Conservation (phyloP, 2,888 invertebrate species). For the Globia sparganii region DNA sequence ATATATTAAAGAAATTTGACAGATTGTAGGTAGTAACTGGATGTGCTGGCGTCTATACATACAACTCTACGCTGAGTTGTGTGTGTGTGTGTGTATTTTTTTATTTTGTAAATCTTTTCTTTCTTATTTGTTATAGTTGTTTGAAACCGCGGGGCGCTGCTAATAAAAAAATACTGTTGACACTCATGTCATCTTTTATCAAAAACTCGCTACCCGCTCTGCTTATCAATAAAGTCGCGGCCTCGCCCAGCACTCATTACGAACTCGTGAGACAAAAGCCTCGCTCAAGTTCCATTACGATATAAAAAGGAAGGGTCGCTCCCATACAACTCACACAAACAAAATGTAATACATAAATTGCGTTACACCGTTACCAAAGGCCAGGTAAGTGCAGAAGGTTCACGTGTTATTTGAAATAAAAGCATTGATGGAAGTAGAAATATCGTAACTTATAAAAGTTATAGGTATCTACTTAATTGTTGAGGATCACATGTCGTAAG, state of each 20-base stretch:
- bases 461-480: neutral
- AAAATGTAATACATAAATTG: constrained; percentile 63
- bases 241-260: constrained; percentile 69
- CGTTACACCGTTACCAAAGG: constrained; percentile 42
- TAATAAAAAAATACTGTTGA: neutral
- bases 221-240: neutral
- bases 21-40: too few relatives aligned
- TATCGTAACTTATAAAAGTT: neutral
- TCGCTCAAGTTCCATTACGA: constrained; percentile 72
- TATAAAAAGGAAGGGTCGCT: constrained; percentile 71
- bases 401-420: neutral
- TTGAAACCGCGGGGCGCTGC: too few relatives aligned
- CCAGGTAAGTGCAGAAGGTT: constrained; percentile 20
- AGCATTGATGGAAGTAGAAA: neutral
- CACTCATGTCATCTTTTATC: too few relatives aligned
- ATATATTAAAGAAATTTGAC: too few relatives aligned
- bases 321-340: constrained; percentile 59
- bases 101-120: too few relatives aligned
- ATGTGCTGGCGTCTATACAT: too few relatives aligned
- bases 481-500: neutral
- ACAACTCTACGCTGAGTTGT: too few relatives aligned
- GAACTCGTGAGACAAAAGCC: constrained; percentile 72
- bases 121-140: too few relatives aligned
- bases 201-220: constrained; percentile 20
- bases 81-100: too few relatives aligned